Conservation (phyloP, 1,140 invertebrate species). For the Leptoteleia sp. region DNA sequence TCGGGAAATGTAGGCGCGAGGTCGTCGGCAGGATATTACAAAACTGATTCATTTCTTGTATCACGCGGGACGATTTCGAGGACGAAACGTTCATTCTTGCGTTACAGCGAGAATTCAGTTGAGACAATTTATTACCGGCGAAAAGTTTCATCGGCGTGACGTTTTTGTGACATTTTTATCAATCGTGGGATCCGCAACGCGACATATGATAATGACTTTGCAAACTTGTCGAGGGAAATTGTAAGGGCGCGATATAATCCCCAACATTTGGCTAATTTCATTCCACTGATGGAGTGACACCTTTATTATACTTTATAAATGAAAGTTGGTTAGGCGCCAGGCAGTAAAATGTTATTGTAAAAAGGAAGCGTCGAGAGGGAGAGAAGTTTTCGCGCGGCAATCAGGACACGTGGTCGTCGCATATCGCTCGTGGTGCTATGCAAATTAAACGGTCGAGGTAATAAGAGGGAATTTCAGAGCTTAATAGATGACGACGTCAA, state of each 20-base stretch:
- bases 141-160: conserved; percentile 20
- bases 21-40: neutral
- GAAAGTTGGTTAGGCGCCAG: conserved; percentile 25
- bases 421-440: conserved; percentile 33
- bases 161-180: conserved; percentile 25
- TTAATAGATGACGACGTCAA: conserved; percentile 39
- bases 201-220: conserved; percentile 39
- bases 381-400: conserved; percentile 18
- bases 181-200: conserved; percentile 13
- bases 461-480: conserved; percentile 49
- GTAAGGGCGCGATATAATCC: neutral
- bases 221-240: neutral
- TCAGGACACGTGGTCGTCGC: conserved; percentile 3
- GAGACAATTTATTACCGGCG: conserved; percentile 40
- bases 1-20: conserved; percentile 6
- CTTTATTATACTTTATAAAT: conserved; percentile 29
- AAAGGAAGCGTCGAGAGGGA: neutral
- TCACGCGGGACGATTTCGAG: neutral
- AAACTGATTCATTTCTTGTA: conserved; percentile 14
- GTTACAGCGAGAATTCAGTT: neutral
- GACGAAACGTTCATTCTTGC: conserved; percentile 1
- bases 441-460: conserved; percentile 46
- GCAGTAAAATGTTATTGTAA: conserved; percentile 4
- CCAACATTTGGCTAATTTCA: conserved; percentile 21
- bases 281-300: conserved; percentile 23